A percentile compares a stretch with the other conserved stretches of the same genome.
phyloP scores from a whole-genome alignment of 2,888 invertebrate species.

The Prenolepis imparis region DNA sequence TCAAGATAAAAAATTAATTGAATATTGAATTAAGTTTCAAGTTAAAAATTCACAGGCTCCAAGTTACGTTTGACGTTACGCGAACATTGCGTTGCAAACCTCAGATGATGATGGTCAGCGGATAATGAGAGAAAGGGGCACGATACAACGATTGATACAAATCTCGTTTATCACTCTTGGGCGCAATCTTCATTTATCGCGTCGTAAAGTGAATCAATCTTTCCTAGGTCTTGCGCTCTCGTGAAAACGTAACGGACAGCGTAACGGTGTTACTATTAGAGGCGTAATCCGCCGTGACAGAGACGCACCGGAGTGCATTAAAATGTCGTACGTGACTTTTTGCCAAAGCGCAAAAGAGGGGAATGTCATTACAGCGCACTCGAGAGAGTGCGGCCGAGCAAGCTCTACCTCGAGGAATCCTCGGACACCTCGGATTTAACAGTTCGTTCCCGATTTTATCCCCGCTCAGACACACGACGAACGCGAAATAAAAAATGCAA shows the following conservation, averaged over 20 bases:
- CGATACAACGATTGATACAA: constrained; percentile 19
- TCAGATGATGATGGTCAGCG: neutral
- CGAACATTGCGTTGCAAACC: neutral
- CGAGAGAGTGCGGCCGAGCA: constrained; percentile 36
- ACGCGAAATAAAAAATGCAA: neutral
- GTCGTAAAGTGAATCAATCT: constrained; percentile 38
- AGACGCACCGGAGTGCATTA: constrained; percentile 65
- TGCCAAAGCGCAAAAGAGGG: constrained; percentile 5
- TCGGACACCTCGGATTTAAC: constrained; percentile 51
- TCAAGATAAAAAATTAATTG: constrained; percentile 9
- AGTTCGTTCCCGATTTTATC: constrained; percentile 17
- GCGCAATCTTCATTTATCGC: constrained; percentile 46
- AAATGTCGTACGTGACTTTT: constrained; percentile 65
- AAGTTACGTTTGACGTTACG: neutral
- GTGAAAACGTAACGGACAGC: constrained; percentile 73
- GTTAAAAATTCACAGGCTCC: too few species aligned
- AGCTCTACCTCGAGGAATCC: constrained; percentile 4
- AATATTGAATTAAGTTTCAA: neutral
- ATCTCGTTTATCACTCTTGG: constrained; percentile 37
- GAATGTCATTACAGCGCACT: constrained; percentile 57
- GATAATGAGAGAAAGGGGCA: constrained; percentile 31
- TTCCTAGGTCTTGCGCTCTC: constrained; percentile 35
- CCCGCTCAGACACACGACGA: neutral
- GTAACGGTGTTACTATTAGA: constrained; percentile 74
- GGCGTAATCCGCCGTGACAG: constrained; percentile 71